phyloP scores from a whole-genome alignment of 2,797 vertebrate genomes.

The Erithacus rubecula region DNA sequence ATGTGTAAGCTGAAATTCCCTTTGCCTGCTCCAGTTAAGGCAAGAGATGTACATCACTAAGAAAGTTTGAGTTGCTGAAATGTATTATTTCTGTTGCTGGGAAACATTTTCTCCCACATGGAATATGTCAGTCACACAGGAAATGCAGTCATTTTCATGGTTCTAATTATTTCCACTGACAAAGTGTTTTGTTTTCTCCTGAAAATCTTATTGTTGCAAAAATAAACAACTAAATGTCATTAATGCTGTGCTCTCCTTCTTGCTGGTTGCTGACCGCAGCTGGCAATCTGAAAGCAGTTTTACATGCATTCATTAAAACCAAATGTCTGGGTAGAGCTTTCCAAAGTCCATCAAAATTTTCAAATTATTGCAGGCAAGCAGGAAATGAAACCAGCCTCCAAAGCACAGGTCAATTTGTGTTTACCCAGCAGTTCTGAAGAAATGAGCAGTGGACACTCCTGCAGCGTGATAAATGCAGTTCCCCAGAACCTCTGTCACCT shows the following conservation, averaged over 20 bases:
- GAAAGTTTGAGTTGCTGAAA: not conserved
- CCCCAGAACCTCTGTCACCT: not conserved
- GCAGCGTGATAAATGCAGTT: accelerated
- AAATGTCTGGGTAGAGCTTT: constrained; percentile 31
- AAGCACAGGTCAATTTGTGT: not conserved
- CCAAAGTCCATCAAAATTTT: not conserved
- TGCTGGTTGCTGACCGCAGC: not conserved
- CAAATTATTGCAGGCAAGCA: not conserved
- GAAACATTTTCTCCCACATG: constrained; percentile 17
- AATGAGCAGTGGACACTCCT: not conserved
- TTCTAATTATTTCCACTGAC: constrained; percentile 55
- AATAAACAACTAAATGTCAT: constrained; percentile 33
- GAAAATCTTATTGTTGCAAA: constrained; percentile 42
- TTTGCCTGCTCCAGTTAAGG: not conserved
- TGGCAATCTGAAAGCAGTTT: constrained; percentile 14
- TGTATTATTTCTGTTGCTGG: not conserved
- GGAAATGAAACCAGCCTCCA: not conserved
- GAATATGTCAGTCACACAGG: constrained; percentile 34
- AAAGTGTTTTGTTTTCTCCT: constrained; percentile 50
- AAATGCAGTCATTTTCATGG: constrained; percentile 54
- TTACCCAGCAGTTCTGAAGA: not conserved
- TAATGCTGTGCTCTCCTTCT: not conserved
- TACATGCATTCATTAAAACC: not conserved
- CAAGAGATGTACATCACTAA: not conserved
- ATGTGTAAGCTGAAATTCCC: not conserved